A percentile compares a stretch with the other conserved stretches of the same genome.
These are phyloP conservation scores for Nomada lathburiana DNA, from an alignment of 2,888 invertebrate genomes.

Conservation along the genomic window DNA sequence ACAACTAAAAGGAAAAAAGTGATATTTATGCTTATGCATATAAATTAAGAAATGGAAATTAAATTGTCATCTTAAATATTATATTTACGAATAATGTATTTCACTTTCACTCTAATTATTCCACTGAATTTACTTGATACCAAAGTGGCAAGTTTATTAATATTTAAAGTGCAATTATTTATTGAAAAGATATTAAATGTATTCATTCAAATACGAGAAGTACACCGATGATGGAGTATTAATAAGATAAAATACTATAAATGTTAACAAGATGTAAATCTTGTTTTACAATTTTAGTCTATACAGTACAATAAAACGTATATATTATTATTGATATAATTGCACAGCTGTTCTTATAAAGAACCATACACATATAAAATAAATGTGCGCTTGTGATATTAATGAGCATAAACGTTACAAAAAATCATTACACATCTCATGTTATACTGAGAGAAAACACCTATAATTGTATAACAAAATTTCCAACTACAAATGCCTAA, in stretches of 20 bases:
- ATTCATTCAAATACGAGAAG: conserved; percentile 22
- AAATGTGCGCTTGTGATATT: background rate
- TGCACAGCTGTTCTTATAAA: conserved; percentile 23
- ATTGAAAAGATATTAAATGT: conserved; percentile 26
- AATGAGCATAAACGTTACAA: conserved; percentile 5
- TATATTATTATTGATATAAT: conserved; percentile 16
- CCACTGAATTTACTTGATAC: conserved; percentile 12
- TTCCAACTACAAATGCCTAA: conserved; percentile 9
- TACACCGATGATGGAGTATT: conserved; percentile 23
- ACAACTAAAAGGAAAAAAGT: background rate
- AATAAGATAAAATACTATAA: conserved; percentile 26
- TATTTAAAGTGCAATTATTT: conserved; percentile 44
- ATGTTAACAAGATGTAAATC: conserved; percentile 37
- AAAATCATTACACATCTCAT: background rate
- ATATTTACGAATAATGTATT: conserved; percentile 32
- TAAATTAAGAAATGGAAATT: conserved; percentile 17
- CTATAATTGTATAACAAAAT: conserved; percentile 12
- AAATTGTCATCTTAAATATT: conserved; percentile 27
- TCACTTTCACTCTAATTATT: conserved; percentile 22
- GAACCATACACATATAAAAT: conserved; percentile 2
- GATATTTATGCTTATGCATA: conserved; percentile 23
- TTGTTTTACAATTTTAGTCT: conserved; percentile 46
- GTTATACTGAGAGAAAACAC: background rate
- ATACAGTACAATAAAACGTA: conserved; percentile 35
- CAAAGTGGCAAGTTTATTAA: conserved; percentile 38